These are phyloP conservation scores for Gambusia yucatana DNA, from an alignment of 2,797 vertebrate genomes.

Conservation along the genomic window DNA sequence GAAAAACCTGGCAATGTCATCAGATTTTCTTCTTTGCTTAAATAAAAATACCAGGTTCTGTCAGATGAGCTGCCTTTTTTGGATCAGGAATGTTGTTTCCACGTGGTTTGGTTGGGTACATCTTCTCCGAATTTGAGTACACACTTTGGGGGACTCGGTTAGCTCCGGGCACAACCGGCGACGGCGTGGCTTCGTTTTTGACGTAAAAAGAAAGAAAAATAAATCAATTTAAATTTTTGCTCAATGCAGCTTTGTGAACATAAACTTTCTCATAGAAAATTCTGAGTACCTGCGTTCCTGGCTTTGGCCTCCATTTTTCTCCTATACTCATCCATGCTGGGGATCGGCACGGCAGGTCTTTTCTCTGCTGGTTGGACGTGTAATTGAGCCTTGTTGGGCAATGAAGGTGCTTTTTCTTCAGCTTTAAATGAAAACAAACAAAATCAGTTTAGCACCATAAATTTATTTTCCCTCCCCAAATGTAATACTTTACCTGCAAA, in stretches of 20 bases:
- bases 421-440: constrained; percentile 46
- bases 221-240: neutral
- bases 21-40: neutral
- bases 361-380: constrained; percentile 11
- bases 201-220: neutral
- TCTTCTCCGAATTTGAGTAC: constrained; percentile 2
- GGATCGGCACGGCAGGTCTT: neutral
- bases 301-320: constrained; percentile 44
- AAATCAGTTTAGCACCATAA: neutral
- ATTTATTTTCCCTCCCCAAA: neutral
- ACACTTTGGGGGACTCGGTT: neutral
- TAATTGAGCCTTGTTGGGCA: neutral
- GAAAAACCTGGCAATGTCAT: neutral
- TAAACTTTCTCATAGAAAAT: constrained; percentile 10
- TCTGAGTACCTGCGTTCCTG: constrained; percentile 42
- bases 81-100: constrained; percentile 33
- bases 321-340: constrained; percentile 58
- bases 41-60: constrained; percentile 64
- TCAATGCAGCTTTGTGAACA: neutral
- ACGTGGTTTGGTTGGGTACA: constrained; percentile 1
- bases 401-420: constrained; percentile 17
- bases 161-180: constrained; percentile 24
- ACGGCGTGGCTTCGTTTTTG: constrained; percentile 7
- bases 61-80: constrained; percentile 19
- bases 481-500: neutral